Evolutionary conservation across 2,888 invertebrate species (phyloP).

Genomic region (Ceriagrion tenellum): DNA sequence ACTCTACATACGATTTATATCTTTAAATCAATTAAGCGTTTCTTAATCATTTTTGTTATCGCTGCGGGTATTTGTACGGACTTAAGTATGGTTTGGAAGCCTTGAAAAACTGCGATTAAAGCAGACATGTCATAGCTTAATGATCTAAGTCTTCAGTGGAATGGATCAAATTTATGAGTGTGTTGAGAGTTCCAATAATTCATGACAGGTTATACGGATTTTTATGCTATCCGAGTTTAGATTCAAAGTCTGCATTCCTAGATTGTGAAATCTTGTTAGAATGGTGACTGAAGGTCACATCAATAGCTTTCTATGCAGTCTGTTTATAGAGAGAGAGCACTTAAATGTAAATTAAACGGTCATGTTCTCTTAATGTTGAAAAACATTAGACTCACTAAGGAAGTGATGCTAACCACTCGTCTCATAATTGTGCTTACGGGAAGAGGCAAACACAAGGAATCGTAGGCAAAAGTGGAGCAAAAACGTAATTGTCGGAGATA

Average conservation of each 20-base stretch:
- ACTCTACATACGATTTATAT: too few species aligned
- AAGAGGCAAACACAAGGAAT: neutral
- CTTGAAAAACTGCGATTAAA: neutral
- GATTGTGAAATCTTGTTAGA: neutral
- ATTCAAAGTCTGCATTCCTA: neutral
- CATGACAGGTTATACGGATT: neutral
- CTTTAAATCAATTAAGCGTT: too few species aligned
- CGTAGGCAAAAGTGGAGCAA: neutral
- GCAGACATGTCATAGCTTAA: neutral
- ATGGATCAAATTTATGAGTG: neutral
- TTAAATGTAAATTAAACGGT: slow-evolving; percentile 62
- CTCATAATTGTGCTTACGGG: neutral
- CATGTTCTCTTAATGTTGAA: slow-evolving; percentile 31
- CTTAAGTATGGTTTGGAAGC: neutral
- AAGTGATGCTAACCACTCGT: neutral
- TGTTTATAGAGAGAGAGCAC: neutral
- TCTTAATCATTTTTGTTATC: neutral
- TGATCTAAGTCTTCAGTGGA: neutral
- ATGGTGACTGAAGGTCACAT: neutral
- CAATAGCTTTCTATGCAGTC: neutral
- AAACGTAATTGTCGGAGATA: neutral
- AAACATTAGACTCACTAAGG: neutral
- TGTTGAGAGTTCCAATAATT: neutral
- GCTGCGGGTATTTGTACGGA: neutral
- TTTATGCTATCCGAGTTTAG: neutral